Conservation (phyloP, 1,140 invertebrate genomes). For the Drosophila teissieri region DNA sequence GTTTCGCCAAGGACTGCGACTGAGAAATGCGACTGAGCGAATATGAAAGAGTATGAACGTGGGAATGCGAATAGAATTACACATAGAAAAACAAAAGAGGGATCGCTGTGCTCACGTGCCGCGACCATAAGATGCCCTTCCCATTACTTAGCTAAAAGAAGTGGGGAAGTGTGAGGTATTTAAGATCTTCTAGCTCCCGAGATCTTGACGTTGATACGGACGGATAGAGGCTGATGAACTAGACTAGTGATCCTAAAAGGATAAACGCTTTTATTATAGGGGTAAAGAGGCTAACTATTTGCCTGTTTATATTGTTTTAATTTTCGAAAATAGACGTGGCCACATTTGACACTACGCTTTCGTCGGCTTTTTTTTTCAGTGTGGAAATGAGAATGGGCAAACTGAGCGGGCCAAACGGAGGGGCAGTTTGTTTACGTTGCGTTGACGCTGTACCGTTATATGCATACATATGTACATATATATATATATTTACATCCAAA, state of each 20-base stretch:
- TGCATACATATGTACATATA: no score
- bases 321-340: no score
- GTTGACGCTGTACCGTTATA: conserved; percentile 34
- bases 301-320: no score
- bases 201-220: no score
- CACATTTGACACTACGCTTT: no score
- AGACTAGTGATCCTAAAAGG: no score
- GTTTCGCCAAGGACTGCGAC: conserved; percentile 55
- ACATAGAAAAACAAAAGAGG: not conserved
- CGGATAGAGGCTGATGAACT: no score
- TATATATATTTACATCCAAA: not conserved
- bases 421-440: conserved; percentile 46
- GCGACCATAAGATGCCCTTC: no score
- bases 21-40: conserved; percentile 40
- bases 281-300: no score
- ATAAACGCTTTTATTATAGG: no score
- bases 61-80: conserved; percentile 33
- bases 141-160: not conserved
- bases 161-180: not conserved
- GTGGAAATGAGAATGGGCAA: conserved; percentile 14
- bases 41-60: conserved; percentile 46
- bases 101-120: no score
- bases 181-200: no score
- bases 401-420: conserved; percentile 16
- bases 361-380: not conserved